These are phyloP conservation scores for Phymatocera aterrima DNA, from an alignment of 2,888 invertebrate species.

Conservation along the genomic window DNA sequence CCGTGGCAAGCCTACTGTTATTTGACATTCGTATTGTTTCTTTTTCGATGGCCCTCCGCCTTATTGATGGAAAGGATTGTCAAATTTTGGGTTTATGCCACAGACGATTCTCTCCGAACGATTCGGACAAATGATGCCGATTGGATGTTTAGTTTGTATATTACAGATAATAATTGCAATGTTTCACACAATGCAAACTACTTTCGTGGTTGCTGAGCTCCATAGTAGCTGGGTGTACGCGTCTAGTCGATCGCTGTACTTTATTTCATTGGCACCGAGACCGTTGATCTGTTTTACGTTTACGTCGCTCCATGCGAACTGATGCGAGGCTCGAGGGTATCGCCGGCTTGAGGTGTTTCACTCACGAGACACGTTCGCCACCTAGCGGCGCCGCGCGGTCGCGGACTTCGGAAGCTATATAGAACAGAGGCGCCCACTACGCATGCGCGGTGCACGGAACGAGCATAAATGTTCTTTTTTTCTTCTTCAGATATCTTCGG, in stretches of 20 bases:
- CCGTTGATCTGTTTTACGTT: not conserved
- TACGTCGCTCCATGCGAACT: not conserved
- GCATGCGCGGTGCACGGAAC: too few species aligned
- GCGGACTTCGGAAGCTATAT: not conserved
- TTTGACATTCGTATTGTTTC: not conserved
- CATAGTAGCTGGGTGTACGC: too few species aligned
- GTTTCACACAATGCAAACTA: too few species aligned
- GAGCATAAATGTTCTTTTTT: too few species aligned
- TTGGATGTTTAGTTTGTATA: too few species aligned
- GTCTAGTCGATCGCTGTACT: not conserved
- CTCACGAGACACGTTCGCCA: not conserved
- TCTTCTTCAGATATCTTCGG: too few species aligned
- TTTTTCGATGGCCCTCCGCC: not conserved
- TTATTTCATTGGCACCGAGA: not conserved
- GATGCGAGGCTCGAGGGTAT: not conserved
- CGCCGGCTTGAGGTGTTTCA: not conserved
- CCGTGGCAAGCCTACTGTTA: conserved; percentile 14
- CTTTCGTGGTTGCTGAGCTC: too few species aligned
- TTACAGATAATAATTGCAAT: too few species aligned
- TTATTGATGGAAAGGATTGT: not conserved
- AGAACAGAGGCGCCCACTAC: too few species aligned
- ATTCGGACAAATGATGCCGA: too few species aligned
- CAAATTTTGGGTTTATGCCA: too few species aligned
- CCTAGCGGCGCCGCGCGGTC: not conserved
- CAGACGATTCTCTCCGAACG: too few species aligned